These are phyloP conservation scores for Arvicanthis niloticus DNA, from an alignment of 2,113 vertebrate species.

Conservation along the genomic window DNA sequence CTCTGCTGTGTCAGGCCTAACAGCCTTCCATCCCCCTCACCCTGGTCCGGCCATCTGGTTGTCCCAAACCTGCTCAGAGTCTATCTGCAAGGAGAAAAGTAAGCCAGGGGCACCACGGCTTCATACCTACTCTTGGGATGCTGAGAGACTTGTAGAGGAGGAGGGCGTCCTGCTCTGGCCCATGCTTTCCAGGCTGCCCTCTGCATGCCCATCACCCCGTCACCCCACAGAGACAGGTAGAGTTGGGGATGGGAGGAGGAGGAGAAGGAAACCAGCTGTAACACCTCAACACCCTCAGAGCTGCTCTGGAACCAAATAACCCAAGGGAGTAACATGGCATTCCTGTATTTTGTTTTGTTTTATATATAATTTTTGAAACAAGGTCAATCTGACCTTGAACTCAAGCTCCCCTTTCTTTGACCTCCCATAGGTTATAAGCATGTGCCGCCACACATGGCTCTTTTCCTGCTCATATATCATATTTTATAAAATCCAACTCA, in stretches of 20 bases:
- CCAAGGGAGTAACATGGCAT: fast-evolving
- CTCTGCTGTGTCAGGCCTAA: neutral
- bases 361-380: too few relatives aligned
- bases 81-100: neutral
- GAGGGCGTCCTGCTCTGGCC: too few relatives aligned
- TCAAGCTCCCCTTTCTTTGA: neutral
- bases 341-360: neutral
- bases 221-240: neutral
- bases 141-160: neutral
- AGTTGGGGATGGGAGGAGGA: neutral
- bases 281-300: neutral
- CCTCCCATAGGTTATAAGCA: neutral
- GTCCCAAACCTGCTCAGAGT: neutral
- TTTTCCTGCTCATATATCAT: neutral
- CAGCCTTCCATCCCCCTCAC: neutral
- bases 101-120: neutral
- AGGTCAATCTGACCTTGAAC: neutral
- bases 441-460: too few relatives aligned
- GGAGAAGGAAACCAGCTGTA: neutral
- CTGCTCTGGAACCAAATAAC: neutral
- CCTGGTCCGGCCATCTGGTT: neutral
- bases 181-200: neutral
- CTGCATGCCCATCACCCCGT: too few relatives aligned
- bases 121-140: neutral
- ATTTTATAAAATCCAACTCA: neutral